These are phyloP conservation scores for Pecten maximus DNA, from an alignment of 2,888 invertebrate genomes.

Conservation along the genomic window DNA sequence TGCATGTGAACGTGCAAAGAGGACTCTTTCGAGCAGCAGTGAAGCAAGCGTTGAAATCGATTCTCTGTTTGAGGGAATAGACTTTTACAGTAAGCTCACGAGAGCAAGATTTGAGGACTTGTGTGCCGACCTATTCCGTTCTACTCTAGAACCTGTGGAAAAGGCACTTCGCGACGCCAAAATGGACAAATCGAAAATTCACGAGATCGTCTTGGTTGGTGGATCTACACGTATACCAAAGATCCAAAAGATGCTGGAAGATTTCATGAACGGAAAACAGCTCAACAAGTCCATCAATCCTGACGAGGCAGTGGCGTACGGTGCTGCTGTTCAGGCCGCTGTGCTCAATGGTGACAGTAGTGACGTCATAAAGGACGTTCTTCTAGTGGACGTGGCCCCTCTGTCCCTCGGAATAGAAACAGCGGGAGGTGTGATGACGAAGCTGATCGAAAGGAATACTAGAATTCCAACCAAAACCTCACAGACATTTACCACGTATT, in stretches of 20 bases:
- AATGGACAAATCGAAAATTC: constrained; percentile 89
- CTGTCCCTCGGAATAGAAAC: constrained; percentile 85
- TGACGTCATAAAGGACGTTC: constrained; percentile 90
- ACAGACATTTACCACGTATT: constrained; percentile 90
- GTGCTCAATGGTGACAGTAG: constrained; percentile 89
- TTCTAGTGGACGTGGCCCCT: constrained; percentile 87
- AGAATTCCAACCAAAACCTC: constrained; percentile 79
- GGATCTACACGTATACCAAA: constrained; percentile 83
- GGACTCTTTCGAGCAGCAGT: constrained; percentile 84
- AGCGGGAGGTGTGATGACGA: constrained; percentile 79
- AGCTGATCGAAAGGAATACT: constrained; percentile 74
- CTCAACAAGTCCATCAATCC: constrained; percentile 88
- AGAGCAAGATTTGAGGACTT: constrained; percentile 86
- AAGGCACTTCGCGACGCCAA: constrained; percentile 91
- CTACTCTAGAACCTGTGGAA: constrained; percentile 92
- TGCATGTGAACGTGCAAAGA: constrained; percentile 88
- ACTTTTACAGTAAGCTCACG: constrained; percentile 97
- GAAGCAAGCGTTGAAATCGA: constrained; percentile 91
- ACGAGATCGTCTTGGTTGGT: constrained; percentile 92
- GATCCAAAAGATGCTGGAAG: constrained; percentile 78
- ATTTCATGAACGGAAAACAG: constrained; percentile 77
- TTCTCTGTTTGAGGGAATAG: constrained; percentile 95
- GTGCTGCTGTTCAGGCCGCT: constrained; percentile 78
- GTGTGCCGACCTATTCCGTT: constrained; percentile 95
- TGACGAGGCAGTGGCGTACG: constrained; percentile 96